Conservation (phyloP, 2,113 vertebrate genomes). For the Oryzias woworae region DNA sequence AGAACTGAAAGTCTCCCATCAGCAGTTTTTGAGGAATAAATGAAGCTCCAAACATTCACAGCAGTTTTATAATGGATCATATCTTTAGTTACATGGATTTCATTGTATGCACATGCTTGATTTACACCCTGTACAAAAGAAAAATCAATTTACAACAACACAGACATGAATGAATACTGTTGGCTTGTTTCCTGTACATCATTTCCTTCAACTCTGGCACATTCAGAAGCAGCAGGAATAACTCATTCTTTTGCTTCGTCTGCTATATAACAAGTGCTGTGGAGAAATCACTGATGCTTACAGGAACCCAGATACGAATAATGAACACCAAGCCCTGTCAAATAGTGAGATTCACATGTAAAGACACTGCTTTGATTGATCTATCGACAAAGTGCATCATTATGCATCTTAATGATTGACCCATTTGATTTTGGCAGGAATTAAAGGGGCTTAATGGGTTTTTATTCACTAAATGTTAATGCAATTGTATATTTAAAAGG, state of each 20-base stretch:
- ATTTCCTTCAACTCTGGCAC: slow-evolving; percentile 6
- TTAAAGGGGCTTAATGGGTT: too few relatives aligned
- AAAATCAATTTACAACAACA: slow-evolving; percentile 64
- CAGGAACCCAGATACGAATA: too few relatives aligned
- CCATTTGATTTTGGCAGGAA: neutral
- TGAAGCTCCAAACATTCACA: slow-evolving; percentile 48
- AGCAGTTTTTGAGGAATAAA: slow-evolving; percentile 7
- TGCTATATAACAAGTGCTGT: slow-evolving; percentile 12
- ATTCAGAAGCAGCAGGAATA: slow-evolving; percentile 13
- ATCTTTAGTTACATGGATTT: slow-evolving; percentile 58
- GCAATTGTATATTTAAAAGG: slow-evolving; percentile 8
- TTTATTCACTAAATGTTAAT: neutral
- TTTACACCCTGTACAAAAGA: slow-evolving; percentile 73
- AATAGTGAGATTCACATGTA: neutral
- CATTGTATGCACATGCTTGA: slow-evolving; percentile 74
- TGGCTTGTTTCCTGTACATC: slow-evolving; percentile 46
- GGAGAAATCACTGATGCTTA: neutral
- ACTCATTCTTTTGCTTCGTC: slow-evolving; percentile 18
- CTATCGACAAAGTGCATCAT: slow-evolving; percentile 7
- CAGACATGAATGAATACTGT: slow-evolving; percentile 65
- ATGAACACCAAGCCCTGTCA: neutral
- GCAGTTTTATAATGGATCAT: slow-evolving; percentile 40
- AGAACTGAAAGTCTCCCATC: too few relatives aligned
- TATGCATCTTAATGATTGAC: neutral
- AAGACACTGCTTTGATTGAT: neutral